These are phyloP conservation scores for Acrobasis consociella DNA, from an alignment of 2,888 invertebrate species.

Conservation along the genomic window DNA sequence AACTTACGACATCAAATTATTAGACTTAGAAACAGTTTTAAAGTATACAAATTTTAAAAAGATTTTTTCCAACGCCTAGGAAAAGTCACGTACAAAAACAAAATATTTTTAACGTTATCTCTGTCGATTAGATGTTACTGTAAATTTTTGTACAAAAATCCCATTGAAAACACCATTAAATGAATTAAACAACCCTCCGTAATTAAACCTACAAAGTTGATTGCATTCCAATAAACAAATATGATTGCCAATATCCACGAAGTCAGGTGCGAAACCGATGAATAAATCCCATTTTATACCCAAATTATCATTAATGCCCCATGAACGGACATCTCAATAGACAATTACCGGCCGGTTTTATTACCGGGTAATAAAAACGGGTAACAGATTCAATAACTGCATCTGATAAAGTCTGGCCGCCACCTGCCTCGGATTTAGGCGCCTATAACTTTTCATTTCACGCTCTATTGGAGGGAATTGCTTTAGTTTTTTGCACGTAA, in stretches of 20 bases:
- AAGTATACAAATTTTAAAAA: too few species aligned
- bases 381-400: conserved; percentile 68
- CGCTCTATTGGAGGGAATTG: conserved; percentile 30
- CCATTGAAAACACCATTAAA: too few species aligned
- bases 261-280: conserved; percentile 15
- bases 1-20: too few species aligned
- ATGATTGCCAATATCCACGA: conserved; percentile 15
- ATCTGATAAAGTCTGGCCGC: conserved; percentile 57
- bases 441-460: conserved; percentile 33
- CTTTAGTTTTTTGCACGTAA: conserved; percentile 26
- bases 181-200: not conserved
- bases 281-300: conserved; percentile 26
- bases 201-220: conserved; percentile 14
- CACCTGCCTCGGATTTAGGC: conserved; percentile 46
- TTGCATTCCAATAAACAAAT: conserved; percentile 16
- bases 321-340: conserved; percentile 38
- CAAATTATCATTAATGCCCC: conserved; percentile 42
- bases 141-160: too few species aligned
- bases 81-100: too few species aligned
- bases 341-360: conserved; percentile 53
- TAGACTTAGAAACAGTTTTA: too few species aligned
- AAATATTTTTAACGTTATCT: too few species aligned
- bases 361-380: conserved; percentile 48
- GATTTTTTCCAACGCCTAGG: too few species aligned
- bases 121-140: too few species aligned